A percentile compares a stretch with the other conserved stretches of the same genome.
phyloP scores from a whole-genome alignment of 2,113 vertebrate genomes.

The Melanotaenia duboulayi region DNA sequence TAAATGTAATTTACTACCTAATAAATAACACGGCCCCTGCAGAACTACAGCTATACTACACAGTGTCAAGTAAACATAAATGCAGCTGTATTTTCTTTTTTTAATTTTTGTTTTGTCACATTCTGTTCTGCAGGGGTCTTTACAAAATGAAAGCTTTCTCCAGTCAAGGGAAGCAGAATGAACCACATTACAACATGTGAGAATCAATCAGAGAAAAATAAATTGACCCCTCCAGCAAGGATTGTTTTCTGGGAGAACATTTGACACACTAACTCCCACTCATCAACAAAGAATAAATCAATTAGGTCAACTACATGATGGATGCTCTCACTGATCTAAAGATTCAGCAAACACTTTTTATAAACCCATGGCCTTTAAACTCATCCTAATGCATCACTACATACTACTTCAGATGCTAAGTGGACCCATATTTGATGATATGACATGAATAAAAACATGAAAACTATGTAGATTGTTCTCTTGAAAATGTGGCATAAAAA shows the following conservation, averaged over 20 bases:
- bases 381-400: constrained; percentile 24
- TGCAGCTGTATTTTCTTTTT: no score
- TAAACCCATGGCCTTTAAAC: constrained; percentile 40
- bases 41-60: no score
- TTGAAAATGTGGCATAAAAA: constrained; percentile 41
- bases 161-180: constrained; percentile 2
- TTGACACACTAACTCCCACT: background rate
- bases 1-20: no score
- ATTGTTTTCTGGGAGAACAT: background rate
- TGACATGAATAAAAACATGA: constrained; percentile 73
- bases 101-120: no score
- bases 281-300: constrained; percentile 8
- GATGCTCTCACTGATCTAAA: background rate
- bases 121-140: background rate
- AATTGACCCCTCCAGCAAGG: background rate
- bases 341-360: background rate
- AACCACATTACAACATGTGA: background rate
- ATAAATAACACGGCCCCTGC: no score
- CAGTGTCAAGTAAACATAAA: no score
- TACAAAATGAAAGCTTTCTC: background rate
- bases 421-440: background rate
- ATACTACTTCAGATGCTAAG: constrained; percentile 8
- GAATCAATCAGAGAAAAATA: background rate
- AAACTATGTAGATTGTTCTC: constrained; percentile 51
- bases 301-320: constrained; percentile 1